Conservation (phyloP, 1,140 invertebrate species). For the Drosophila santomea region DNA sequence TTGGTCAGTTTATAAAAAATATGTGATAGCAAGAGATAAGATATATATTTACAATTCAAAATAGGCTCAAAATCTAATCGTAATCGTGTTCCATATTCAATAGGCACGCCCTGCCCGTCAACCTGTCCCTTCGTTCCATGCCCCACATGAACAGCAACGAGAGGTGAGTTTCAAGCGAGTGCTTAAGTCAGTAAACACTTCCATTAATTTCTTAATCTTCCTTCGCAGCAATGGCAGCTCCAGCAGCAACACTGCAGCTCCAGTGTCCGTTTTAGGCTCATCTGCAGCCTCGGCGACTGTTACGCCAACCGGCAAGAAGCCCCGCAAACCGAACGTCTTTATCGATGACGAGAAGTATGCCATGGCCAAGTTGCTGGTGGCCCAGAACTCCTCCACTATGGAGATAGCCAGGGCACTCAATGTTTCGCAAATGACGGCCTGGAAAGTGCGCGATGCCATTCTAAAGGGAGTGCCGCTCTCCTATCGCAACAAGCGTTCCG, state of each 20-base stretch:
- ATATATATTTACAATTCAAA: conserved; percentile 1
- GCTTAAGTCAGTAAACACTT: background rate
- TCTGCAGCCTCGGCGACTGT: conserved; percentile 23
- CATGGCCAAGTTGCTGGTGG: conserved; percentile 80
- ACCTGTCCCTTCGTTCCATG: conserved; percentile 75
- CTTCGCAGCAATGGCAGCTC: conserved; percentile 58
- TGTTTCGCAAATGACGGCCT: conserved; percentile 83
- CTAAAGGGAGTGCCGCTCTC: conserved; percentile 79
- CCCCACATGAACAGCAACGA: conserved; percentile 73
- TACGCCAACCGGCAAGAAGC: conserved; percentile 71
- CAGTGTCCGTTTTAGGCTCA: conserved; percentile 13
- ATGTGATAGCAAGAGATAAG: background rate
- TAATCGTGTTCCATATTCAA: background rate
- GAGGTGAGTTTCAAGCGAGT: conserved; percentile 32
- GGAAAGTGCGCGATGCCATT: conserved; percentile 82
- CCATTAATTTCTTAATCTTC: background rate
- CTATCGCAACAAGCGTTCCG: conserved; percentile 77
- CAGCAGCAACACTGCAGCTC: conserved; percentile 49
- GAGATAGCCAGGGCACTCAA: conserved; percentile 78
- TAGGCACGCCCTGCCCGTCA: conserved; percentile 74
- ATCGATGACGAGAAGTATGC: conserved; percentile 82
- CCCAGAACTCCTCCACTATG: conserved; percentile 81
- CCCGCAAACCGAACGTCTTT: conserved; percentile 83
- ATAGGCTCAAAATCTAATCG: background rate
- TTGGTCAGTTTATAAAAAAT: background rate